Percentiles rank a stretch among this genome's conserved stretches.
phyloP scores from a whole-genome alignment of 1,140 invertebrate genomes.

The Cardiocondyla obscurior region DNA sequence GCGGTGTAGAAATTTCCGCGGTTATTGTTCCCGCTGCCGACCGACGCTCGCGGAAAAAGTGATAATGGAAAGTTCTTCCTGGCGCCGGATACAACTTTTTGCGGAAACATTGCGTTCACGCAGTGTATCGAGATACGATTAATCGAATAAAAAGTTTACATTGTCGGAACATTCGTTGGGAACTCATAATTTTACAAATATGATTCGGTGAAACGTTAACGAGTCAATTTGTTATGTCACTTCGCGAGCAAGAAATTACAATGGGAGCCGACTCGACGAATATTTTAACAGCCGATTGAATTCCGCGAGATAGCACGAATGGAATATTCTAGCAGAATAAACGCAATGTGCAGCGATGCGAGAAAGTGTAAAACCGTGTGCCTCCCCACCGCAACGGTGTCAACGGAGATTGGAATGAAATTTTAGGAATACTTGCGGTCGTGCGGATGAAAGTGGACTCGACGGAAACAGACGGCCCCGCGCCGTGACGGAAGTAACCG shows the following conservation, averaged over 20 bases:
- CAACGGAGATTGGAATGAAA: slow-evolving; percentile 45
- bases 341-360: slow-evolving; percentile 25
- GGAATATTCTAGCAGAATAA: slow-evolving; percentile 40
- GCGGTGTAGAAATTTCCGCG: slow-evolving; percentile 55
- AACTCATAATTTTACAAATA: not conserved
- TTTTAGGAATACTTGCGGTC: slow-evolving; percentile 57
- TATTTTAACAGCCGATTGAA: slow-evolving; percentile 1
- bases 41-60: slow-evolving; percentile 37
- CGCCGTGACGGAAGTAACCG: slow-evolving; percentile 52
- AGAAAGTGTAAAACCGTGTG: slow-evolving; percentile 63
- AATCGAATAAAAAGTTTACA: not conserved
- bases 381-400: not conserved
- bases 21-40: slow-evolving; percentile 40
- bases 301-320: not conserved
- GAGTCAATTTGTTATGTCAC: slow-evolving; percentile 29
- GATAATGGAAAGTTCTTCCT: slow-evolving; percentile 59
- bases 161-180: not conserved
- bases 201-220: not conserved
- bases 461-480: slow-evolving; percentile 40
- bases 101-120: slow-evolving; percentile 32
- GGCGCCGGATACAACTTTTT: slow-evolving; percentile 26
- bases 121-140: slow-evolving; percentile 22
- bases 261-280: not conserved
- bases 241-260: not conserved
- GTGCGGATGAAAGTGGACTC: slow-evolving; percentile 63